Percentiles rank a stretch among this genome's conserved stretches.
phyloP scores from a whole-genome alignment of 2,113 vertebrate genomes.

The Misgurnus mizolepis region DNA sequence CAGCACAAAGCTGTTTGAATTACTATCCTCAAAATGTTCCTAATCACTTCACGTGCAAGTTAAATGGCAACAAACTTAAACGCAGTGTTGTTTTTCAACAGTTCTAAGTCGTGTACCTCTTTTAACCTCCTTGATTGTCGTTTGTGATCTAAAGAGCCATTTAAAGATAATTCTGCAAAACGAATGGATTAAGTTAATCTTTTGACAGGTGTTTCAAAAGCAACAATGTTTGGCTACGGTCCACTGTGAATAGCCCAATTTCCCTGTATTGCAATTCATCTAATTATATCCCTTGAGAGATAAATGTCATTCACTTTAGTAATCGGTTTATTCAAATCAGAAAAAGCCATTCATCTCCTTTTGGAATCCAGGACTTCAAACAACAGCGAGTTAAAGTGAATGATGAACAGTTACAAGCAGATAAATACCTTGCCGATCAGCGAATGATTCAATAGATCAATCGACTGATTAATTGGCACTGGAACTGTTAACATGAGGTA shows the following conservation, averaged over 20 bases:
- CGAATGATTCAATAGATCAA: conserved; percentile 5
- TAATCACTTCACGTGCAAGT: conserved; percentile 47
- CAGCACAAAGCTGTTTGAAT: conserved; percentile 40
- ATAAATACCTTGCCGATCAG: not conserved
- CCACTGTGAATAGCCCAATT: conserved; percentile 22
- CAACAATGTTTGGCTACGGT: conserved; percentile 33
- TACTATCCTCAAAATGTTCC: conserved; percentile 29
- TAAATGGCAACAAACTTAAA: conserved; percentile 32
- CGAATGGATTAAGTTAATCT: conserved; percentile 29
- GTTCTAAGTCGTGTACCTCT: conserved; percentile 15
- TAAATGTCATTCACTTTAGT: conserved; percentile 6
- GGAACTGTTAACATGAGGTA: conserved; percentile 32
- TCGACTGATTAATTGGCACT: conserved; percentile 15
- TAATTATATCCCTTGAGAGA: conserved; percentile 5
- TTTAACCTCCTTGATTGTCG: not conserved
- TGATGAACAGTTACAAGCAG: conserved; percentile 1
- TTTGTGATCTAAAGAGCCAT: conserved; percentile 35
- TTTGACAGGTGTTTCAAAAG: conserved; percentile 38
- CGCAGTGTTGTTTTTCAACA: conserved; percentile 19
- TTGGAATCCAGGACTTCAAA: not conserved
- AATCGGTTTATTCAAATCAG: conserved; percentile 18
- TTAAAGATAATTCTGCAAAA: conserved; percentile 31
- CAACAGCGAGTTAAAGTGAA: not conserved
- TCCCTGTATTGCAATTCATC: conserved; percentile 2
- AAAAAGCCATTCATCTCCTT: not conserved